Evolutionary conservation across 2,113 vertebrate genomes (phyloP), one percentile per base, ranked within the genome.

Genomic region (Lampris megalopsis): DNA sequence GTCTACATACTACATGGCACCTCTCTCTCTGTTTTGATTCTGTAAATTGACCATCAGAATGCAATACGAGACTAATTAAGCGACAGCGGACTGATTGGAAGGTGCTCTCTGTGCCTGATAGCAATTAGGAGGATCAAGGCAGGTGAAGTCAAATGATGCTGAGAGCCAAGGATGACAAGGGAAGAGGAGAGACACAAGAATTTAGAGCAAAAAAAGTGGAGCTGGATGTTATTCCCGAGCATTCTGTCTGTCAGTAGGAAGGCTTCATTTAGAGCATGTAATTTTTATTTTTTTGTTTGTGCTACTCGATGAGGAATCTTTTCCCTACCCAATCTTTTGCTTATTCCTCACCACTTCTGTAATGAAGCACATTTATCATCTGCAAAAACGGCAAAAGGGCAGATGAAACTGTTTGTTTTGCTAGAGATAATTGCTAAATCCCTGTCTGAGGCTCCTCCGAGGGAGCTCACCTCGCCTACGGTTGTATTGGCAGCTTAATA

Each of bases 291-390:
- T 77, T 87, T 89, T 91, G 78, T 92, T 87, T 82, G 68, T 78
- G 78, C 82, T 59, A 59, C 79, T 89, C 90, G 61, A 36, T 53
- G 0, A 88, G 88, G 89, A 87, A 86, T 79, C 64, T 54, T 84
- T 73, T 85, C 81, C 73, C 74, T 69, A 80, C 75, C 11, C 61
- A 77, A 86, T 73, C 75, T 56, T 88, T 67, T 73, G 73, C 82
- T 63, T 77, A 66, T 70, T 82, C 75, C 75, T 75, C 80, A 60
- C 59, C 45, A 85, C 86, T 84, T 73, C 70, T 82, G 81, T 91
- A 93, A 93, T 94, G 91, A 94, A 94, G 93, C 79, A 50, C 94
- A 95, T 95, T 93, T 84, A 93, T 95, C 94, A 93, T 92, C 86
- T 69, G 78, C 75, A 75, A 83, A 24, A 83, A 81, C 48, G 68